A percentile compares a stretch with the other conserved stretches of the same genome.
These are phyloP conservation scores for Hippocampus barbouri DNA, from an alignment of 2,113 vertebrate genomes.

Conservation along the genomic window DNA sequence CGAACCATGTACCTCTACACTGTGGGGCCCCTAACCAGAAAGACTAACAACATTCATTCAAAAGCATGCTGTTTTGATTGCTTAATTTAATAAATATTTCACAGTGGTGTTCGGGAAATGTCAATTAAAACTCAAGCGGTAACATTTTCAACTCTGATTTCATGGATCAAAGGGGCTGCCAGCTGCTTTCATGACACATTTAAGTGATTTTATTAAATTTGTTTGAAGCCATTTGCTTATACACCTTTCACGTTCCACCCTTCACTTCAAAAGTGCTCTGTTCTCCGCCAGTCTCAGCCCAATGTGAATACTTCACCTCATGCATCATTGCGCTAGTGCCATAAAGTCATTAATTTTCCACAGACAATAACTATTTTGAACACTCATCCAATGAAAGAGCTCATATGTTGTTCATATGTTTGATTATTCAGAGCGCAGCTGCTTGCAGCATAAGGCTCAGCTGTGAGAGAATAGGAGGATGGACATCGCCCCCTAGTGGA, in stretches of 20 bases:
- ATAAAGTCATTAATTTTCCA: slow-evolving; percentile 40
- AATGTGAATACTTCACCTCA: slow-evolving; percentile 20
- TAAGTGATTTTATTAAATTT: slow-evolving; percentile 28
- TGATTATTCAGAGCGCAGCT: not conserved
- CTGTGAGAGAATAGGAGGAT: slow-evolving; percentile 1
- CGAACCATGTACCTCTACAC: too few relatives aligned
- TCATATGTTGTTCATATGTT: slow-evolving; percentile 5
- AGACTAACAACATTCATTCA: not conserved
- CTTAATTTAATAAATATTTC: not conserved
- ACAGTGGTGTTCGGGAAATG: not conserved
- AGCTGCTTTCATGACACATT: slow-evolving; percentile 13
- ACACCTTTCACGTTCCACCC: slow-evolving; percentile 4
- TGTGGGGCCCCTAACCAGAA: not conserved
- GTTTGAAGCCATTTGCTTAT: slow-evolving; percentile 20
- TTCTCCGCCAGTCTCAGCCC: slow-evolving; percentile 23
- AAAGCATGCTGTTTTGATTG: not conserved
- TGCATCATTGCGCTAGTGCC: slow-evolving; percentile 21
- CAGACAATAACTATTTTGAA: slow-evolving; percentile 26
- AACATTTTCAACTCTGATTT: not conserved
- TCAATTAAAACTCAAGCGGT: not conserved
- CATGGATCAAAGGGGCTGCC: not conserved
- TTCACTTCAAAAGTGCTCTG: not conserved
- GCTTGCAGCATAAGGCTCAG: not conserved
- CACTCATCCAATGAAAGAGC: slow-evolving; percentile 15
- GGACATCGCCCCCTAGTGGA: slow-evolving; percentile 54